Percentiles rank a stretch among this genome's conserved stretches.
Conservation (phyloP, 53 echinoderm and acorn worm species). For the Arbacia lixula region DNA sequence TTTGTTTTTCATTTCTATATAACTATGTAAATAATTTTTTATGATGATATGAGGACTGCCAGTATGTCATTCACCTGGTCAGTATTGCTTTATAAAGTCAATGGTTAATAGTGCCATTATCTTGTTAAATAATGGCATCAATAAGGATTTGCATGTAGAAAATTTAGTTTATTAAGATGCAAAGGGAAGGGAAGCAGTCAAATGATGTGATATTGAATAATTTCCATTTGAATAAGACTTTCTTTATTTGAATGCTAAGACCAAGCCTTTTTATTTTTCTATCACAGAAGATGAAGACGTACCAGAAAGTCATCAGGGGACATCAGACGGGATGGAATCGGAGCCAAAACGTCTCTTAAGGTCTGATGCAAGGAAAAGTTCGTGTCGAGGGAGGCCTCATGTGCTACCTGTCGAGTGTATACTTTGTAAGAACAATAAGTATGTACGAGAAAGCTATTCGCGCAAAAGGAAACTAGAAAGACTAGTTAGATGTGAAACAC, state of each 20-base stretch:
- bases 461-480: slow-evolving; percentile 23
- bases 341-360: slow-evolving; percentile 4
- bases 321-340: neutral
- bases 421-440: neutral
- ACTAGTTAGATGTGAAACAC: slow-evolving; percentile 30
- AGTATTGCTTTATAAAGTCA: neutral
- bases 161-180: neutral
- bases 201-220: no score
- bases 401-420: slow-evolving; percentile 9
- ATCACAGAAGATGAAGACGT: neutral
- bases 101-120: neutral
- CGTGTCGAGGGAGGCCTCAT: neutral
- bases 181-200: neutral
- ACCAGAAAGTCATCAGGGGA: neutral
- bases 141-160: neutral
- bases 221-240: neutral
- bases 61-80: neutral
- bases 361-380: neutral
- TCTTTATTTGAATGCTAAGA: neutral
- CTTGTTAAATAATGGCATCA: neutral
- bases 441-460: neutral
- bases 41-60: neutral
- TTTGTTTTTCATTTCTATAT: no score
- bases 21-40: neutral
- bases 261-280: neutral